Base-by-base conservation (phyloP, 2,888 invertebrate species). In the Phaedon cochleariae region DNA sequence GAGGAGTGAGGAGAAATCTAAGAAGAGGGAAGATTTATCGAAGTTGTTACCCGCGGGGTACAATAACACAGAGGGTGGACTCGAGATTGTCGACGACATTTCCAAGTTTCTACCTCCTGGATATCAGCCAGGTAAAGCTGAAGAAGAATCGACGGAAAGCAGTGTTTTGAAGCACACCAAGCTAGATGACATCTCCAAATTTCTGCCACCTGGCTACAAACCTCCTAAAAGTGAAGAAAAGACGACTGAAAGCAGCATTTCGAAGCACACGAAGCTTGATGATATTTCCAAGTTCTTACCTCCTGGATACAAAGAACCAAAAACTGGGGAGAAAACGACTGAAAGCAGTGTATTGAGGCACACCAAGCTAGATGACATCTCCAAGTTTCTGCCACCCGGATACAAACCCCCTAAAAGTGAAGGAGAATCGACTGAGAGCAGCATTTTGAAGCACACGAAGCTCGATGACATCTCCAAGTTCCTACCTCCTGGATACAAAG, bases 401-500 rank as follows among this genome's bases (percentile, higher is more conserved):
- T 84, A 76, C 72, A 89, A 88, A 64, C 77, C 84, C n/a, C 84
- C 83, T 62, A 74, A 77, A 69, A 52, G 67, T 52, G 58, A 68
- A 41, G 63, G 51, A 21, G 64, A 66, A 20, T 31, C 65, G 18
- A 58, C 66, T 9, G 48, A 51, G 29, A 31, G 37, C 5, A 48
- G 26, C 21, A 65, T 52, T 65, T 62, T n/a, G n/a, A n/a, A n/a
- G n/a, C n/a, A n/a, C n/a, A n/a, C n/a, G n/a, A n/a, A n/a, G n/a
- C n/a, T 55, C 17, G 65, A 65, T 18, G 61, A 65, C 46, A 53
- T 60, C 12, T 65, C 65, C 2, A 69, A 69, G 34, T 68, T 68
- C 12, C 52, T 68, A 9, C 91, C 91, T 15, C 87, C 89, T 10
- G 90, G 89, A 2, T 92, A 87, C 74, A 91, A 90, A 73, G 60